phyloP scores from a whole-genome alignment of 1,140 invertebrate genomes.

The Philotrypesis tridentata region DNA sequence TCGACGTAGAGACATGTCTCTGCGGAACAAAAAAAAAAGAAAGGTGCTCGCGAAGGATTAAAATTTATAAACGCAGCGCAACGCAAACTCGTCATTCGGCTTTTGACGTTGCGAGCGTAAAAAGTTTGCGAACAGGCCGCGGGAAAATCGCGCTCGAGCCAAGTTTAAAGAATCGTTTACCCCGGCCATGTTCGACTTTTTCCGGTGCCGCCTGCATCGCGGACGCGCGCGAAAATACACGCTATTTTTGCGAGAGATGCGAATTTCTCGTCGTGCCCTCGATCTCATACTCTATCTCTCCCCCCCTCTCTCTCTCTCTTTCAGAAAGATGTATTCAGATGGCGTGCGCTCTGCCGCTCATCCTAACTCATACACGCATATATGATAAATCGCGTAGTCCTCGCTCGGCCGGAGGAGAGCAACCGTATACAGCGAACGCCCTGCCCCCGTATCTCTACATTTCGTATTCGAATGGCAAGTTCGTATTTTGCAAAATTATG shows the following conservation, averaged over 20 bases:
- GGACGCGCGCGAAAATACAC: conserved; percentile 3
- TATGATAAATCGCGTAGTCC: conserved; percentile 46
- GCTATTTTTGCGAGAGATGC: background rate
- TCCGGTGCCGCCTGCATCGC: background rate
- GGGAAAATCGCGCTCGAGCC: background rate
- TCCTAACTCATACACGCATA: conserved; percentile 16
- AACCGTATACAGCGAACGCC: background rate
- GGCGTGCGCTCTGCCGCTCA: conserved; percentile 6
- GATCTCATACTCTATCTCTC: background rate
- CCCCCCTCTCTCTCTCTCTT: background rate
- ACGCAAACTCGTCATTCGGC: background rate
- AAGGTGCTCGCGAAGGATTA: background rate
- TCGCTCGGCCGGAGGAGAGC: background rate
- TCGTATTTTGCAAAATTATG: too few species aligned
- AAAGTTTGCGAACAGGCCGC: background rate
- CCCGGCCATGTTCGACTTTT: conserved; percentile 18
- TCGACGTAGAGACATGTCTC: too few species aligned
- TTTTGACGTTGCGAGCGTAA: conserved; percentile 3
- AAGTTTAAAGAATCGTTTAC: conserved; percentile 34
- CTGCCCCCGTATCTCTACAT: background rate
- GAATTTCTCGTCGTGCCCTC: conserved; percentile 4
- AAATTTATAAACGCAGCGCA: conserved; percentile 9
- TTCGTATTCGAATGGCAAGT: background rate
- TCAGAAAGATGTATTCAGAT: conserved; percentile 21
- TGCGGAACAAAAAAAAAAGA: background rate